These are phyloP conservation scores for Epizoanthus ramosus DNA, from an alignment of 92 coral and sea anemone genomes.

Conservation along the genomic window DNA sequence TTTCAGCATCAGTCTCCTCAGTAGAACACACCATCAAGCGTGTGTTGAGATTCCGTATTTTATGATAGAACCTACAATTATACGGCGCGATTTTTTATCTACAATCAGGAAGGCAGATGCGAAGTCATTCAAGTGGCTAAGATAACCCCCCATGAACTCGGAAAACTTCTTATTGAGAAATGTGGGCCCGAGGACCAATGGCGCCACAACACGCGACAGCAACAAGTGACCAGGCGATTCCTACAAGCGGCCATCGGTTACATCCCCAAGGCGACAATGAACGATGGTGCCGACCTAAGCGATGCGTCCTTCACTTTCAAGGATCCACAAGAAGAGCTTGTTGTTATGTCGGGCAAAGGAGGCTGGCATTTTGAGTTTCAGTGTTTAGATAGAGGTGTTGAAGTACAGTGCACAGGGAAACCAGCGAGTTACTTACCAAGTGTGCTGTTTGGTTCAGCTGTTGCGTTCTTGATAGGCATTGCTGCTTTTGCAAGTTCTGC, in stretches of 20 bases:
- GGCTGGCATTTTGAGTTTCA: slow-evolving; percentile 23
- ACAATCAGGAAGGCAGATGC: neutral
- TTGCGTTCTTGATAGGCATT: too few relatives aligned
- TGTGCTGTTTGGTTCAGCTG: too few relatives aligned
- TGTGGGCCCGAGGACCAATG: slow-evolving; percentile 27
- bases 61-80: too few relatives aligned
- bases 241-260: slow-evolving; percentile 35
- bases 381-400: neutral
- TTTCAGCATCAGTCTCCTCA: too few relatives aligned
- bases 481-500: too few relatives aligned
- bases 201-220: neutral
- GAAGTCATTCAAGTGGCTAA: neutral
- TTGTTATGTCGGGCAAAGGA: slow-evolving; percentile 22
- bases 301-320: slow-evolving; percentile 24
- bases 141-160: slow-evolving; percentile 19
- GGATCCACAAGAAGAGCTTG: slow-evolving; percentile 3
- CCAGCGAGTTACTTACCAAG: too few relatives aligned
- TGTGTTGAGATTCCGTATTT: too few relatives aligned
- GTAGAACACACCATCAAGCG: too few relatives aligned
- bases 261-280: slow-evolving; percentile 28
- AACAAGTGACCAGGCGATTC: slow-evolving; percentile 20
- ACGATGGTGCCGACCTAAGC: slow-evolving; percentile 19
- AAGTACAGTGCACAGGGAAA: too few relatives aligned
- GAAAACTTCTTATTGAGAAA: slow-evolving; percentile 7
- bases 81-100: too few relatives aligned